These are phyloP conservation scores for Hedychridium roseum DNA, from an alignment of 2,888 invertebrate genomes.

Conservation along the genomic window DNA sequence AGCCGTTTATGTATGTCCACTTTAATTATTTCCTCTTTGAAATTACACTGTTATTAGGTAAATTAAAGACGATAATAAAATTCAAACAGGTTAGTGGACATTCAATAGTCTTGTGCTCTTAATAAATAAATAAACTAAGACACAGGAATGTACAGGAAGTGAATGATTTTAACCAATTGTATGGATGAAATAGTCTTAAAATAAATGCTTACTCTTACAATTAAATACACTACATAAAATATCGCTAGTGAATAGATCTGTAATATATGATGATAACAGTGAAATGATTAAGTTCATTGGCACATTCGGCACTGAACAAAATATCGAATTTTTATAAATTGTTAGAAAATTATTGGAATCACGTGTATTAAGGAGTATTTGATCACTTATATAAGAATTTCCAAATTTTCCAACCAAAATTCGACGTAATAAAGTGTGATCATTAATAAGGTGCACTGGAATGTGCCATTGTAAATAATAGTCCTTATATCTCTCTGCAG, in stretches of 20 bases:
- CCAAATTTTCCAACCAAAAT: constrained; percentile 1
- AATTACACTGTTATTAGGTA: background rate
- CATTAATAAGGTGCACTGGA: constrained; percentile 7
- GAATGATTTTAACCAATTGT: constrained; percentile 23
- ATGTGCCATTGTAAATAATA: constrained; percentile 17
- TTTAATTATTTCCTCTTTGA: no score
- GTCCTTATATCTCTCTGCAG: constrained; percentile 28
- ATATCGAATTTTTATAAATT: background rate
- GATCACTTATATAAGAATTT: background rate
- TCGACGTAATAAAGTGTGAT: constrained; percentile 1
- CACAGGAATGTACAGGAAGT: constrained; percentile 48
- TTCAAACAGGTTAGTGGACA: constrained; percentile 9
- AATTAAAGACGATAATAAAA: constrained; percentile 12
- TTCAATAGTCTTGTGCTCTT: constrained; percentile 48
- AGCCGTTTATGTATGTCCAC: constrained; percentile 5
- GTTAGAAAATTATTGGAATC: background rate
- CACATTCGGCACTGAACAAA: constrained; percentile 12
- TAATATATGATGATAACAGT: constrained; percentile 14
- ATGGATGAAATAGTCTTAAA: constrained; percentile 14
- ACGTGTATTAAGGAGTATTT: constrained; percentile 4
- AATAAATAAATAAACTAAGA: constrained; percentile 51
- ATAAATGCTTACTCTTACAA: constrained; percentile 22
- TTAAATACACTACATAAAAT: background rate
- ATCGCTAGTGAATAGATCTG: no score
- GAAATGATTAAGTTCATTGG: constrained; percentile 14